Percentiles rank a stretch among this genome's conserved stretches.
These are phyloP conservation scores for Drosophila putrida DNA, from an alignment of 2,888 invertebrate species.

Conservation along the genomic window DNA sequence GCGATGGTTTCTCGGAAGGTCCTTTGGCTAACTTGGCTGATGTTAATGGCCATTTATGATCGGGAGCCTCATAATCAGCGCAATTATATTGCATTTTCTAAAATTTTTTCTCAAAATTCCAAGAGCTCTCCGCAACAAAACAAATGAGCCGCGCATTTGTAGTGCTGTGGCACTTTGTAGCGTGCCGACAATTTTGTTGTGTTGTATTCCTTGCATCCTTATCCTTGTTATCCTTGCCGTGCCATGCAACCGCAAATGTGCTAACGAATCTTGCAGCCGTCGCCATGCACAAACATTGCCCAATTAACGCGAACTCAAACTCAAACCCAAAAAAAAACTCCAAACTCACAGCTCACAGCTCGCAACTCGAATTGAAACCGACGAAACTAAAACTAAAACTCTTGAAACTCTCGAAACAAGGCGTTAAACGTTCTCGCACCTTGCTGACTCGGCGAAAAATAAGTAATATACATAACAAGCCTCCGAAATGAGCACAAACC, in stretches of 20 bases:
- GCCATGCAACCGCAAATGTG: conserved; percentile 74
- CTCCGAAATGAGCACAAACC: conserved; percentile 23
- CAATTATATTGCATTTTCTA: conserved; percentile 80
- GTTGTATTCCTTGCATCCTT: conserved; percentile 2
- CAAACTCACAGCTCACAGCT: conserved; percentile 1
- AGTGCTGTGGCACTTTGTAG: conserved; percentile 56
- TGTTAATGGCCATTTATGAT: conserved; percentile 77
- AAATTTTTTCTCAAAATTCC: conserved; percentile 56
- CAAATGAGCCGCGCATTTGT: conserved; percentile 46
- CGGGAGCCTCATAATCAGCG: conserved; percentile 71
- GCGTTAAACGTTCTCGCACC: conserved; percentile 79
- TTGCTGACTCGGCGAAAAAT: conserved; percentile 68
- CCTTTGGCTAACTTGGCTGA: conserved; percentile 44
- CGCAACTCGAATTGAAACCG: conserved; percentile 9
- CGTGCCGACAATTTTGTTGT: conserved; percentile 53
- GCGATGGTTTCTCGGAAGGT: conserved; percentile 62
- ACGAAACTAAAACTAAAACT: conserved; percentile 46
- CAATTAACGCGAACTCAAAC: conserved; percentile 72
- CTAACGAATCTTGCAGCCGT: conserved; percentile 72
- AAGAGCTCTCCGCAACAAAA: conserved; percentile 54
- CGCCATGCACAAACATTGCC: conserved; percentile 58
- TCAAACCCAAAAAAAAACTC: neutral
- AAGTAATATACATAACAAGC: neutral
- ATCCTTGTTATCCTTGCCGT: conserved; percentile 60
- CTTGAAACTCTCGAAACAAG: conserved; percentile 14